These are phyloP conservation scores for Lethrus apterus DNA, from an alignment of 1,140 invertebrate species.

Conservation along the genomic window DNA sequence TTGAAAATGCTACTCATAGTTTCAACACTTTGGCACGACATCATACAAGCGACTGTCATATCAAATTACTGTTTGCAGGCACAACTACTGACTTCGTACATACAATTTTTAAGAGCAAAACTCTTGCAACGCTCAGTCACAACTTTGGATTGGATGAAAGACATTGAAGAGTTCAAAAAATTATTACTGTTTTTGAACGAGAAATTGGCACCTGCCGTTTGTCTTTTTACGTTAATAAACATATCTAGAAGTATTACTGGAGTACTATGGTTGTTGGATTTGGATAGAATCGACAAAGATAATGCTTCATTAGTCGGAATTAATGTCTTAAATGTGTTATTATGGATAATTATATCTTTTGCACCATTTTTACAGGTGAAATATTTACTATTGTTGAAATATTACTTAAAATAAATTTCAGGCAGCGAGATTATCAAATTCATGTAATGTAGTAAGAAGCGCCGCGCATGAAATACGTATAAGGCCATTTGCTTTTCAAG, in stretches of 20 bases:
- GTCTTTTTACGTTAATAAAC: conserved; percentile 67
- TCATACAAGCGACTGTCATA: conserved; percentile 69
- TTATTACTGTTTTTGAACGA: conserved; percentile 66
- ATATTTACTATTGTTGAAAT: neutral
- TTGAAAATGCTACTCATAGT: conserved; percentile 56
- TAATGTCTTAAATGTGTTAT: conserved; percentile 54
- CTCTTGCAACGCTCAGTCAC: conserved; percentile 61
- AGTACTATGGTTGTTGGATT: conserved; percentile 55
- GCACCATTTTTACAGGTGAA: conserved; percentile 63
- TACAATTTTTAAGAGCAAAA: conserved; percentile 61
- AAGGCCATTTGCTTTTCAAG: conserved; percentile 71
- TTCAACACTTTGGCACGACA: conserved; percentile 66
- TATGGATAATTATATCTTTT: conserved; percentile 61
- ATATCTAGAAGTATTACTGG: conserved; percentile 62
- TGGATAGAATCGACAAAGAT: conserved; percentile 48
- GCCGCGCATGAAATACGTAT: conserved; percentile 69
- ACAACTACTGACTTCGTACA: conserved; percentile 63
- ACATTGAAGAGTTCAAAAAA: conserved; percentile 68
- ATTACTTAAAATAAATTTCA: conserved; percentile 38
- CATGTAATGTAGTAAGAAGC: conserved; percentile 58
- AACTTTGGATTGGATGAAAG: conserved; percentile 70
- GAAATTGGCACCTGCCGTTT: conserved; percentile 62
- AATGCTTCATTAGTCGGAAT: conserved; percentile 51
- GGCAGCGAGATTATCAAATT: conserved; percentile 70
- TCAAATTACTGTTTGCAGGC: conserved; percentile 73